phyloP scores from a whole-genome alignment of 1,140 invertebrate species.

The Drosophila grimshawi region DNA sequence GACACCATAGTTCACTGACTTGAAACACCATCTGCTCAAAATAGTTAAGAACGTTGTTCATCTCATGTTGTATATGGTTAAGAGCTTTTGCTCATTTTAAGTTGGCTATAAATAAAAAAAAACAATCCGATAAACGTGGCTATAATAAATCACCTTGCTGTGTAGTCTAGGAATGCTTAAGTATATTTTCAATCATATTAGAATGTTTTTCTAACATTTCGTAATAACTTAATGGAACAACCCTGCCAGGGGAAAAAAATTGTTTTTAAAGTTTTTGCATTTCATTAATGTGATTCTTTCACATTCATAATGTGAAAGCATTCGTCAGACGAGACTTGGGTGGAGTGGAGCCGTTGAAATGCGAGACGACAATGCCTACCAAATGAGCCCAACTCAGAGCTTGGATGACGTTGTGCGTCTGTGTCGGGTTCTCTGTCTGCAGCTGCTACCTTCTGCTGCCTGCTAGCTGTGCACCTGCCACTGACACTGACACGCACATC shows the following conservation, averaged over 20 bases:
- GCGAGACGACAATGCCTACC: conserved; percentile 29
- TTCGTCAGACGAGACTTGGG: not conserved
- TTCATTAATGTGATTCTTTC: not conserved
- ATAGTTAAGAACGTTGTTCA: too few relatives aligned
- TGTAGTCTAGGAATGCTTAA: too few relatives aligned
- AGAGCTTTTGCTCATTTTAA: too few relatives aligned
- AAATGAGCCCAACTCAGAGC: conserved; percentile 34
- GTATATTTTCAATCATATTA: too few relatives aligned
- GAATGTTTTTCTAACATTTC: not conserved
- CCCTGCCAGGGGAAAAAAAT: not conserved
- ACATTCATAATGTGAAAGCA: not conserved
- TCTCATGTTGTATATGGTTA: too few relatives aligned
- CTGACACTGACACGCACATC: conserved; percentile 17
- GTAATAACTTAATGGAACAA: not conserved
- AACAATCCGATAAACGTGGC: too few relatives aligned
- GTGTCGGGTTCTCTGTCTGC: not conserved
- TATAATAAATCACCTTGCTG: too few relatives aligned
- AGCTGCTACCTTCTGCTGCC: not conserved
- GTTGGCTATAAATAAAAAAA: too few relatives aligned
- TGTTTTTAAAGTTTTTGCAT: conserved; percentile 14
- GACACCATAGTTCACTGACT: not conserved
- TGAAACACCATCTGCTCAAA: not conserved
- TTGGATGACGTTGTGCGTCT: not conserved
- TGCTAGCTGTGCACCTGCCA: conserved; percentile 24
- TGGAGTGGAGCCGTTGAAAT: conserved; percentile 1